Conservation (phyloP, 2,888 invertebrate genomes). For the Shargacucullia verbasci region DNA sequence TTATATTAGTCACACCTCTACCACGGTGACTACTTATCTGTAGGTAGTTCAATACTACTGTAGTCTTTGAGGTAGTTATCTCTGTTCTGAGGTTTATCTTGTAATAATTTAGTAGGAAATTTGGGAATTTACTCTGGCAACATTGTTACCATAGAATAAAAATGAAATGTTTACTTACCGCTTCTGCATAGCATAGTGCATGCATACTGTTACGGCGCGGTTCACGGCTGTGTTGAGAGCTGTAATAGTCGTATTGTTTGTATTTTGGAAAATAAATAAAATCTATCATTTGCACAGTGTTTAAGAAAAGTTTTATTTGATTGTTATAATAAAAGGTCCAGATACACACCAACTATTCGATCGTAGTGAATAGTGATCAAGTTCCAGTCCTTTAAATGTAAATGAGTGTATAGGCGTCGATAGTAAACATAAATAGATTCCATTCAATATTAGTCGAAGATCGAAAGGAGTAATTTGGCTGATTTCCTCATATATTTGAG, state of each 20-base stretch:
- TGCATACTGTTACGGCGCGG: conserved; percentile 22
- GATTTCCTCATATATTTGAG: conserved; percentile 1
- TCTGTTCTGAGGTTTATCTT: too few relatives aligned
- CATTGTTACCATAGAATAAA: conserved; percentile 17
- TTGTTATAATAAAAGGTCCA: not conserved
- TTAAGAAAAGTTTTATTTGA: conserved; percentile 12
- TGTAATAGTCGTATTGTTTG: conserved; percentile 17
- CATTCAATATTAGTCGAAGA: conserved; percentile 13
- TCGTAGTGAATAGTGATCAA: conserved; percentile 21
- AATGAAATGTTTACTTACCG: conserved; percentile 11
- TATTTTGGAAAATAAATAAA: conserved; percentile 12
- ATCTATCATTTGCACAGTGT: conserved; percentile 4
- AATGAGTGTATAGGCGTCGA: conserved; percentile 30
- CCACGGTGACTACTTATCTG: too few relatives aligned
- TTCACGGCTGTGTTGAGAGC: conserved; percentile 8
- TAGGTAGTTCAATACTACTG: too few relatives aligned
- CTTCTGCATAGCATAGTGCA: too few relatives aligned
- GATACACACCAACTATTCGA: not conserved
- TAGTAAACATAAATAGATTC: conserved; percentile 51
- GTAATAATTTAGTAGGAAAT: too few relatives aligned
- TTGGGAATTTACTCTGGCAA: conserved; percentile 8
- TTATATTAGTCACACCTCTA: too few relatives aligned
- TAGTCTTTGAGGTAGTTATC: too few relatives aligned
- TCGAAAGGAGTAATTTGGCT: conserved; percentile 1
- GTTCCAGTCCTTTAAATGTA: conserved; percentile 28